Percentiles rank a stretch among this genome's conserved stretches.
These are phyloP conservation scores for Heterochromis multidens DNA, from an alignment of 2,113 vertebrate species.

Conservation along the genomic window DNA sequence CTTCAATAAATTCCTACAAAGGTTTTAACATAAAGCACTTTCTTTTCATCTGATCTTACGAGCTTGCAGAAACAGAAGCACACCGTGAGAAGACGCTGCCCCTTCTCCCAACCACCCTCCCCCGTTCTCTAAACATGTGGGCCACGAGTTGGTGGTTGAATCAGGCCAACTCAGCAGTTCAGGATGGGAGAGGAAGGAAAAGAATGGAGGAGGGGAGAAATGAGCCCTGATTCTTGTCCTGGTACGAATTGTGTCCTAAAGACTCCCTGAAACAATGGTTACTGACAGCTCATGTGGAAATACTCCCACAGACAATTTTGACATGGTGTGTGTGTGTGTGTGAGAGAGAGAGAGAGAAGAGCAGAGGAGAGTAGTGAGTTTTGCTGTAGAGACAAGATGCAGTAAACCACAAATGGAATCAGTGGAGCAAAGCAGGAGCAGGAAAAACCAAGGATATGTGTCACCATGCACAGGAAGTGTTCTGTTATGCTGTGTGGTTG, in stretches of 20 bases:
- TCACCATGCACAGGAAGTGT: conserved; percentile 63
- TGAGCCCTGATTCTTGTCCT: conserved; percentile 53
- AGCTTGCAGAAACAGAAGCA: conserved; percentile 9
- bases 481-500: conserved; percentile 41
- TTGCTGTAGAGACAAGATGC: conserved; percentile 6
- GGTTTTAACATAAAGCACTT: neutral
- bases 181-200: conserved; percentile 60
- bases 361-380: neutral
- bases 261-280: conserved; percentile 58
- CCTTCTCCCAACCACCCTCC: neutral
- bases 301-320: conserved; percentile 29
- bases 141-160: conserved; percentile 52
- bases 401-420: conserved; percentile 31
- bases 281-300: conserved; percentile 60
- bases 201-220: conserved; percentile 58
- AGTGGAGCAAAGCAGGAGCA: conserved; percentile 41
- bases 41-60: neutral
- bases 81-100: conserved; percentile 42
- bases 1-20: neutral
- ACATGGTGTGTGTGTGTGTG: neutral
- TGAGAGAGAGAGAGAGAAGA: neutral
- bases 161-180: conserved; percentile 65
- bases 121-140: conserved; percentile 42
- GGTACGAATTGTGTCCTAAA: conserved; percentile 55
- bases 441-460: conserved; percentile 61